Percentiles rank a stretch among this genome's conserved stretches.
Conservation (phyloP, 2,888 invertebrate genomes). For the Unio delphinus region DNA sequence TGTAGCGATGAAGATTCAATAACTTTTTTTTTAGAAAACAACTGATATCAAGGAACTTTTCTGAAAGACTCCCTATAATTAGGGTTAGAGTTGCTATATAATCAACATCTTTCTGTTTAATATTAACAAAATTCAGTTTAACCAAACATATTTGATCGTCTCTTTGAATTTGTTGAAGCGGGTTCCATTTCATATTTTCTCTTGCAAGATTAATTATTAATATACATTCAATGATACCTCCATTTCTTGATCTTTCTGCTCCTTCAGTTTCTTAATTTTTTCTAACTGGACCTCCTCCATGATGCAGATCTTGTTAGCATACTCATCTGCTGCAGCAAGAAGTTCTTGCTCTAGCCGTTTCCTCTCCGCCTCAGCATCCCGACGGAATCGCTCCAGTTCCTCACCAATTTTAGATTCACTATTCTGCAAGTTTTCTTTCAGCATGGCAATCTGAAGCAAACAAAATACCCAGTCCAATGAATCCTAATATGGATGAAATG, state of each 20-base stretch:
- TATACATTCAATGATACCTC: conserved; percentile 22
- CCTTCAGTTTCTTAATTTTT: conserved; percentile 38
- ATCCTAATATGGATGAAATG: too few relatives aligned
- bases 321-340: conserved; percentile 53
- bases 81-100: too few relatives aligned
- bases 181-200: neutral
- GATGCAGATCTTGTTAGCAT: conserved; percentile 49
- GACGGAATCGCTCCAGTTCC: conserved; percentile 45
- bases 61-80: too few relatives aligned
- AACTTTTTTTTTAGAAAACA: too few relatives aligned
- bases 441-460: conserved; percentile 20
- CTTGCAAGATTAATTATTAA: neutral
- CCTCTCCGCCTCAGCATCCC: conserved; percentile 53
- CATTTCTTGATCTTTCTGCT: conserved; percentile 41
- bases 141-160: neutral
- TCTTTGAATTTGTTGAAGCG: neutral
- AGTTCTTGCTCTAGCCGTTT: conserved; percentile 52
- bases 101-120: too few relatives aligned
- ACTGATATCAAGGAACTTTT: too few relatives aligned
- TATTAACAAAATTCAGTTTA: too few relatives aligned
- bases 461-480: neutral
- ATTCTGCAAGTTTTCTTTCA: conserved; percentile 35
- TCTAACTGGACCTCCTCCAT: conserved; percentile 52
- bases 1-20: too few relatives aligned
- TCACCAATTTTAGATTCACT: conserved; percentile 35